phyloP scores from a whole-genome alignment of 1,140 invertebrate species.

The Drosophila insularis region DNA sequence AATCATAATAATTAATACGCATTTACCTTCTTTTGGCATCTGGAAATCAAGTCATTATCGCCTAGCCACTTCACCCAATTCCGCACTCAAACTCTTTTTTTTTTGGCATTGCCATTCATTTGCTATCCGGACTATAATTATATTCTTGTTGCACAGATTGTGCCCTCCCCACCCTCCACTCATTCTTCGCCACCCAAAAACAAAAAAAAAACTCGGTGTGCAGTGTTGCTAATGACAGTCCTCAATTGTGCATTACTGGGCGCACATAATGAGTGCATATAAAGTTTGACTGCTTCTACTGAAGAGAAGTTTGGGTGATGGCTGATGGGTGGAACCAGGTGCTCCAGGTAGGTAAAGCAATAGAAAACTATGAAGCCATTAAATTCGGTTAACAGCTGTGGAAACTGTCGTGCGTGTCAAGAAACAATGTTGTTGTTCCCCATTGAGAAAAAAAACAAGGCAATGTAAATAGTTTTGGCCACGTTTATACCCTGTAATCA shows the following conservation, averaged over 20 bases:
- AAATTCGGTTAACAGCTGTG: conserved; percentile 1
- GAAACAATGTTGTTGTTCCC: conserved; percentile 38
- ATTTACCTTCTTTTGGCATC: conserved; percentile 46
- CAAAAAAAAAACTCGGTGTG: conserved; percentile 24
- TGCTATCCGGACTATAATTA: conserved; percentile 56
- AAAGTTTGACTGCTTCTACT: conserved; percentile 53
- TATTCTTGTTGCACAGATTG: conserved; percentile 51
- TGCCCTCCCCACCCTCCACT: not conserved
- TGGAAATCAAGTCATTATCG: conserved; percentile 68
- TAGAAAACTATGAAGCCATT: conserved; percentile 1
- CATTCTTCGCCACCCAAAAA: conserved; percentile 23
- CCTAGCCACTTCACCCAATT: conserved; percentile 33
- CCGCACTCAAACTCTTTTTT: too few relatives aligned
- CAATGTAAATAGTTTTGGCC: not conserved
- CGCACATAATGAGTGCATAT: conserved; percentile 52
- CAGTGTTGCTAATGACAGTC: conserved; percentile 49
- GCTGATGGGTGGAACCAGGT: not conserved
- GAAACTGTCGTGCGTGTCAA: conserved; percentile 40
- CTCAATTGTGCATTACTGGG: conserved; percentile 42
- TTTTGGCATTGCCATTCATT: too few relatives aligned
- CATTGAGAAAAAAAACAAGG: not conserved
- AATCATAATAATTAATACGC: conserved; percentile 69
- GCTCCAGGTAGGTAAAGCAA: not conserved
- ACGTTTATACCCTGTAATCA: not conserved
- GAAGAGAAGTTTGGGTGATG: not conserved